Percentiles rank a stretch among this genome's conserved stretches.
phyloP scores from a whole-genome alignment of 2,113 vertebrate genomes.

The Phylloscopus trochilus region DNA sequence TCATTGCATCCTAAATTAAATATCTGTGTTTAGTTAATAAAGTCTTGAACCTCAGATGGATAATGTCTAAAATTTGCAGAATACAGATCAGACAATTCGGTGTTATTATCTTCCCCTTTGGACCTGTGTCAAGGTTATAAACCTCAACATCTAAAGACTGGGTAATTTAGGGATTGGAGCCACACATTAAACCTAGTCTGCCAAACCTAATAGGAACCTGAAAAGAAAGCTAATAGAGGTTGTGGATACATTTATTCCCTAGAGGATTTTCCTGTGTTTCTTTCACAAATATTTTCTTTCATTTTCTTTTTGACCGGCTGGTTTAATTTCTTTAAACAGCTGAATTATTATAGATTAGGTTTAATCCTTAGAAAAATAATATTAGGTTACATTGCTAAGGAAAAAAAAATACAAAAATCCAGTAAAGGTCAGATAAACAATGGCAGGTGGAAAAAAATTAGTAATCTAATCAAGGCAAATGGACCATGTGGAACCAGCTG shows the following conservation, averaged over 20 bases:
- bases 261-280: background rate
- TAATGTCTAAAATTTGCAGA: background rate
- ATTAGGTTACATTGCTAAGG: background rate
- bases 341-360: background rate
- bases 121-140: background rate
- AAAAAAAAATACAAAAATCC: background rate
- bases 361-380: background rate
- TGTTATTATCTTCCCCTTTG: background rate
- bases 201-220: background rate
- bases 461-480: background rate
- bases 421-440: background rate
- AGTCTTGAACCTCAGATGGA: background rate
- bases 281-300: background rate
- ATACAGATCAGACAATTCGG: background rate
- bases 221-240: background rate
- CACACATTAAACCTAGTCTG: background rate
- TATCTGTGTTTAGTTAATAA: background rate
- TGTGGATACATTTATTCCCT: background rate
- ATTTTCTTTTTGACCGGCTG: background rate
- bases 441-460: background rate
- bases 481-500: background rate
- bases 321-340: background rate
- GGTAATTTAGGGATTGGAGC: background rate
- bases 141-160: background rate
- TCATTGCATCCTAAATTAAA: background rate